These are phyloP conservation scores for Steinernema scapterisci DNA, from an alignment of 2,888 invertebrate genomes.

Conservation along the genomic window DNA sequence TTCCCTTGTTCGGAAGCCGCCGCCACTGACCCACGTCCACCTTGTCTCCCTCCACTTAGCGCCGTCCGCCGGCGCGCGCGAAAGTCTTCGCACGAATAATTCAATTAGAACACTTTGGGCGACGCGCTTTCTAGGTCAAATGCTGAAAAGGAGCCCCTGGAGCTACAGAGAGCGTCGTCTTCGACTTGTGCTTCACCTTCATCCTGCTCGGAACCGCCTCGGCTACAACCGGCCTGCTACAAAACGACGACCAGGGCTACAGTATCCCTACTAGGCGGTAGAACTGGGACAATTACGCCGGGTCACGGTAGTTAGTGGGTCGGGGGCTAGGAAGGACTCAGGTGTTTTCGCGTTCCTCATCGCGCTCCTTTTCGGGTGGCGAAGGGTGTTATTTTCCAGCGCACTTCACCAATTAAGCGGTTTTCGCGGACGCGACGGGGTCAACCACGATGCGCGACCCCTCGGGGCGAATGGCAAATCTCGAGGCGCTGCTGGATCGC, in stretches of 20 bases:
- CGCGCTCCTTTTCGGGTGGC: conserved; percentile 4
- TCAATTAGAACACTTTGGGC: conserved; percentile 31
- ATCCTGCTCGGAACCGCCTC: neutral
- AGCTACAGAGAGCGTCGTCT: neutral
- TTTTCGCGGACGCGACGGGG: conserved; percentile 28
- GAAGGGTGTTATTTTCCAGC: conserved; percentile 25
- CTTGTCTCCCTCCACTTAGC: conserved; percentile 29
- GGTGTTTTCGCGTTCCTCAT: neutral
- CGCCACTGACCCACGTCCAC: conserved; percentile 31
- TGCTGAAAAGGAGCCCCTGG: conserved; percentile 31
- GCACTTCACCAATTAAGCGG: conserved; percentile 30
- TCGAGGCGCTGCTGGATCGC: neutral
- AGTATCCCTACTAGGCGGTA: too few species aligned
- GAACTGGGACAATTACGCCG: too few species aligned
- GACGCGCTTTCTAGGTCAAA: conserved; percentile 27
- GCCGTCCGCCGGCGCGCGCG: conserved; percentile 19
- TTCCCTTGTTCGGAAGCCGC: conserved; percentile 15
- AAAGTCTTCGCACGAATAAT: conserved; percentile 30
- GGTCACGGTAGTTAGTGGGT: neutral
- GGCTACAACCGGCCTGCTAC: too few species aligned
- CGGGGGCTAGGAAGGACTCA: neutral
- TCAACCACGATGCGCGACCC: conserved; percentile 33
- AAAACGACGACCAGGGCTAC: too few species aligned
- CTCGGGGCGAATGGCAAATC: conserved; percentile 32
- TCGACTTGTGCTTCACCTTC: neutral